phyloP scores from a whole-genome alignment of 2,113 vertebrate species.

The Australoheros scitulus region DNA sequence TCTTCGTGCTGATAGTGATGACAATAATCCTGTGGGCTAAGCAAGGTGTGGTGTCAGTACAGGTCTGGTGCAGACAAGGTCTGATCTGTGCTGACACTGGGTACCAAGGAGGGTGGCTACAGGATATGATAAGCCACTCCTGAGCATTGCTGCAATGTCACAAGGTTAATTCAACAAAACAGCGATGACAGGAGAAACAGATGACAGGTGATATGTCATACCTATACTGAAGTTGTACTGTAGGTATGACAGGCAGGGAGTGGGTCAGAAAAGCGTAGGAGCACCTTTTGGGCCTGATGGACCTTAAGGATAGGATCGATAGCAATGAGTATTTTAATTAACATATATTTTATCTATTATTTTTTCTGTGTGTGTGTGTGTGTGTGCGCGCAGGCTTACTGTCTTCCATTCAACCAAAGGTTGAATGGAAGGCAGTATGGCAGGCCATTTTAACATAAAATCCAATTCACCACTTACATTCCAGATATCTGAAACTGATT shows the following conservation, averaged over 20 bases:
- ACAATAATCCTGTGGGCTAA: slow-evolving; percentile 23
- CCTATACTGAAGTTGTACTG: neutral
- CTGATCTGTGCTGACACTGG: slow-evolving; percentile 53
- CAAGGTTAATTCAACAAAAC: slow-evolving; percentile 41
- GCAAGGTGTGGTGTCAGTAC: slow-evolving; percentile 36
- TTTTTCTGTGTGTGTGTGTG: too few species aligned
- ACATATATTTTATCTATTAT: neutral
- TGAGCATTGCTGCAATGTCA: slow-evolving; percentile 37
- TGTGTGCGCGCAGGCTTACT: too few species aligned
- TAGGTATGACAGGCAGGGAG: neutral
- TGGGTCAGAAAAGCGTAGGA: neutral
- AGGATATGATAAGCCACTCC: slow-evolving; percentile 17
- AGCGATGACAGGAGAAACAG: slow-evolving; percentile 19
- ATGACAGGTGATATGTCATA: slow-evolving; percentile 3
- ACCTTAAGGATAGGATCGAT: neutral
- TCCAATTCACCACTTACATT: too few species aligned
- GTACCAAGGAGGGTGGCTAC: slow-evolving; percentile 24
- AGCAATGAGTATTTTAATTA: neutral
- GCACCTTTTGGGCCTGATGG: neutral
- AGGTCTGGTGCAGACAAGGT: slow-evolving; percentile 7
- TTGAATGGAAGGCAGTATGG: too few species aligned
- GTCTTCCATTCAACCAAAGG: too few species aligned
- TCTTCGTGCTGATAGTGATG: slow-evolving; percentile 30
- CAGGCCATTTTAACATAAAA: too few species aligned
- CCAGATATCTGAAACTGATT: too few species aligned